Evolutionary conservation across 1,140 invertebrate genomes (phyloP).

Genomic region (Drosophila kanapiae): DNA sequence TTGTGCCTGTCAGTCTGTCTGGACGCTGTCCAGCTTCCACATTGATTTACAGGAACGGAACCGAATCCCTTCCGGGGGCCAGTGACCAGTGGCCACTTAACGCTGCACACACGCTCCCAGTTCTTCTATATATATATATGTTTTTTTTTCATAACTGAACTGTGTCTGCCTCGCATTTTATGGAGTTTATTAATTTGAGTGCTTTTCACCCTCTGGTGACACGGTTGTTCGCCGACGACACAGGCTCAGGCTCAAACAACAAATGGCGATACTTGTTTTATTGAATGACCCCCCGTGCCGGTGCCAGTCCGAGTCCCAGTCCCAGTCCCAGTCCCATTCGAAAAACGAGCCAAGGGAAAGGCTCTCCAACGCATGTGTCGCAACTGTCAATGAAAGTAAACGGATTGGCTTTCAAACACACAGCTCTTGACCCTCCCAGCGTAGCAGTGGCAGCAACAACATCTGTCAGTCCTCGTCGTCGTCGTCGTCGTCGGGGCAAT

Average conservation of each 20-base stretch:
- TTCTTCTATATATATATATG: background rate
- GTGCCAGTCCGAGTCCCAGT: background rate
- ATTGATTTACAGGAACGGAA: conserved; percentile 64
- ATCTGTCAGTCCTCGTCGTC: conserved; percentile 55
- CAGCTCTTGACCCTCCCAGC: conserved; percentile 18
- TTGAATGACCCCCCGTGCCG: conserved; percentile 52
- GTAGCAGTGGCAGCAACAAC: conserved; percentile 17
- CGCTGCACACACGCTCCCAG: conserved; percentile 49
- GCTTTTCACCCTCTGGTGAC: conserved; percentile 76
- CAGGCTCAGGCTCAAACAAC: conserved; percentile 29
- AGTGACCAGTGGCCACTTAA: conserved; percentile 62
- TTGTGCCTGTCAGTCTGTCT: conserved; percentile 28
- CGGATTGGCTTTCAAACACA: conserved; percentile 75
- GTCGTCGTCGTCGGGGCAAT: conserved; percentile 57
- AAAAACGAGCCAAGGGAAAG: background rate
- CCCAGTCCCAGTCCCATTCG: background rate
- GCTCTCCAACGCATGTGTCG: conserved; percentile 72
- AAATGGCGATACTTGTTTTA: conserved; percentile 77
- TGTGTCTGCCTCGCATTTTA: conserved; percentile 81
- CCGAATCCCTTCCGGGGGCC: conserved; percentile 22
- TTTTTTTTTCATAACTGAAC: conserved; percentile 58
- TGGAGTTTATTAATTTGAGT: conserved; percentile 84
- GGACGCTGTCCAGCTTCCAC: conserved; percentile 48
- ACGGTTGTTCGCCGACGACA: conserved; percentile 36
- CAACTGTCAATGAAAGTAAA: conserved; percentile 80